A percentile compares a stretch with the other conserved stretches of the same genome.
These are phyloP conservation scores for Peromyscus leucopus DNA, from an alignment of 2,113 vertebrate genomes.

Conservation along the genomic window DNA sequence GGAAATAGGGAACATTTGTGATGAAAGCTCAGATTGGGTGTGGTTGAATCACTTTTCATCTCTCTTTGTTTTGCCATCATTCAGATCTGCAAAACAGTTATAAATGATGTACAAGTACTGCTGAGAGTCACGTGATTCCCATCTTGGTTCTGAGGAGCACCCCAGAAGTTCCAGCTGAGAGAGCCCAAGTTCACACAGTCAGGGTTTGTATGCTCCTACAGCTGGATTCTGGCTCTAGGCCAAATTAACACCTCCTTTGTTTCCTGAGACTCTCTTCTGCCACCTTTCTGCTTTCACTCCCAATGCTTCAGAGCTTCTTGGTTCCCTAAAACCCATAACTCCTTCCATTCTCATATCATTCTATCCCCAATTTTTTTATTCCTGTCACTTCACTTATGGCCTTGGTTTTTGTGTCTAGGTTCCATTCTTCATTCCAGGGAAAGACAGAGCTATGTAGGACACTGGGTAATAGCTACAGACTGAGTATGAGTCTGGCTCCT, in stretches of 20 bases:
- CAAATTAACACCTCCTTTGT: neutral
- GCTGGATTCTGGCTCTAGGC: neutral
- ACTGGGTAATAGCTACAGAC: neutral
- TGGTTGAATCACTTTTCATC: neutral
- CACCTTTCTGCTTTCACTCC: neutral
- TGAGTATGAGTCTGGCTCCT: neutral
- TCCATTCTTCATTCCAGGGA: neutral
- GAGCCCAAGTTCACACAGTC: neutral
- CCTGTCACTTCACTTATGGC: neutral
- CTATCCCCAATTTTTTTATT: neutral
- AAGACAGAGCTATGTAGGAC: neutral
- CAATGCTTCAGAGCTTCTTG: neutral
- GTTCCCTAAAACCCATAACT: neutral
- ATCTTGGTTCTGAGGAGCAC: neutral
- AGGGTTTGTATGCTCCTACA: neutral
- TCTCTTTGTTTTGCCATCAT: neutral
- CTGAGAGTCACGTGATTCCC: neutral
- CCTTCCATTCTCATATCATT: neutral
- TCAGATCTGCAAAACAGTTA: neutral
- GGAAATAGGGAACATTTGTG: neutral
- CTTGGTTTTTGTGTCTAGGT: neutral
- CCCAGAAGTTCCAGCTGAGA: neutral
- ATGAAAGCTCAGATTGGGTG: neutral
- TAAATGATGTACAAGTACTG: neutral
- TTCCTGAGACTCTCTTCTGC: neutral